Percentiles rank a stretch among this genome's conserved stretches.
Conservation (phyloP, 2,888 invertebrate species). For the Imbricaverruca yamaguchii region DNA sequence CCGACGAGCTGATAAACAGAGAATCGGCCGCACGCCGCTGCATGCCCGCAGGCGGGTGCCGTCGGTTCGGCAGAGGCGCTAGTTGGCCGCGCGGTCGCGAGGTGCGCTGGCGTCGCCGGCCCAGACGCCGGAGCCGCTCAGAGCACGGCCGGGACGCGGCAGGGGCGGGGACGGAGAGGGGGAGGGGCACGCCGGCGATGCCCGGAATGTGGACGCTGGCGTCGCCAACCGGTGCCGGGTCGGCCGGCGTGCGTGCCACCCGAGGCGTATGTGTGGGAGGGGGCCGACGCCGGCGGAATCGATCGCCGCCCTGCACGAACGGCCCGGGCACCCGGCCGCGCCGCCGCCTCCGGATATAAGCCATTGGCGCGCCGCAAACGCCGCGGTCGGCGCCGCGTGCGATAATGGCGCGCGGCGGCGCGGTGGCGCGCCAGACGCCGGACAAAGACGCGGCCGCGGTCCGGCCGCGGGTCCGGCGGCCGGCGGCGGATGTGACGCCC, state of each 20-base stretch:
- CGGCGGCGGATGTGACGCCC: slow-evolving; percentile 46
- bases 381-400: background rate
- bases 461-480: slow-evolving; percentile 51
- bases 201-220: slow-evolving; percentile 47
- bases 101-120: slow-evolving; percentile 77
- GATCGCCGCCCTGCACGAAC: slow-evolving; percentile 46
- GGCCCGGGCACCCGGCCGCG: slow-evolving; percentile 32
- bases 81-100: slow-evolving; percentile 95
- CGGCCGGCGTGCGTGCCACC: slow-evolving; percentile 50
- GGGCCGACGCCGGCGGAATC: slow-evolving; percentile 50
- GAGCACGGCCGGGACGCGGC: slow-evolving; percentile 51
- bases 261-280: too few relatives aligned
- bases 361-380: slow-evolving; percentile 36
- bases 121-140: too few relatives aligned
- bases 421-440: too few relatives aligned
- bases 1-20: too few relatives aligned
- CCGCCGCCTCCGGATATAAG: slow-evolving; percentile 31
- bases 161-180: slow-evolving; percentile 51
- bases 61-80: slow-evolving; percentile 76
- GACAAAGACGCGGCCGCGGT: slow-evolving; percentile 55
- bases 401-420: background rate
- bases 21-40: too few relatives aligned
- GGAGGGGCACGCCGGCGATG: slow-evolving; percentile 43
- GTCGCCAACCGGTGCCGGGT: slow-evolving; percentile 44
- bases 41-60: too few relatives aligned